phyloP scores from a whole-genome alignment of 2,797 vertebrate genomes.

The Argentina silus region DNA sequence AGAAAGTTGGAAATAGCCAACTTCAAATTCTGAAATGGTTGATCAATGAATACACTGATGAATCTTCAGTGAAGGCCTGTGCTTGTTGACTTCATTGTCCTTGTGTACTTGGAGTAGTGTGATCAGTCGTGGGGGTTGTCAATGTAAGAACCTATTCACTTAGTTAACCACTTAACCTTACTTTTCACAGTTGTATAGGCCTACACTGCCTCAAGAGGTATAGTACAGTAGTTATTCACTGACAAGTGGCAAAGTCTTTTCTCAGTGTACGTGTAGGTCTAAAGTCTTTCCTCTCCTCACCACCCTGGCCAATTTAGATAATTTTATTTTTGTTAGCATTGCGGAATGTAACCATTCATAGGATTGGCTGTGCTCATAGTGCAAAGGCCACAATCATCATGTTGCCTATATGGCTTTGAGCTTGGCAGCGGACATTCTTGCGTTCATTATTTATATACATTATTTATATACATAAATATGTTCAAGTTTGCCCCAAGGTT shows the following conservation, averaged over 20 bases:
- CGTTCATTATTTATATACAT: too few relatives aligned
- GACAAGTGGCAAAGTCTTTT: background rate
- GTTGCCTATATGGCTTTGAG: too few relatives aligned
- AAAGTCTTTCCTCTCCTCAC: conserved; percentile 26
- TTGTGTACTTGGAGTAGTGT: too few relatives aligned
- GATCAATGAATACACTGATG: background rate
- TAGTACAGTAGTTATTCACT: background rate
- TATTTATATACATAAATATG: too few relatives aligned
- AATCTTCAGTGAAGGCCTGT: background rate
- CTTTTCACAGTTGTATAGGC: too few relatives aligned
- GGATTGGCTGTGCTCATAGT: conserved; percentile 5
- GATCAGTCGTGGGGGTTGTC: too few relatives aligned
- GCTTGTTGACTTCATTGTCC: background rate
- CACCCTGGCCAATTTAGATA: background rate
- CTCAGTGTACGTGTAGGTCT: conserved; percentile 4
- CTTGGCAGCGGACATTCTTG: too few relatives aligned
- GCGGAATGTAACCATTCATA: conserved; percentile 38
- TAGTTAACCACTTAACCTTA: too few relatives aligned
- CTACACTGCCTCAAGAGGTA: too few relatives aligned
- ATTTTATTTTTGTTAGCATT: conserved; percentile 41
- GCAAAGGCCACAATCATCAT: too few relatives aligned
- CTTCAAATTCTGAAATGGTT: background rate
- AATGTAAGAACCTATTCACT: too few relatives aligned
- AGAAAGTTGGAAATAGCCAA: background rate
- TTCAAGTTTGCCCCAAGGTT: too few relatives aligned